Evolutionary conservation across 2,113 vertebrate genomes (phyloP), one percentile per base, ranked within the genome.

Genomic region (Thomomys bottae): DNA sequence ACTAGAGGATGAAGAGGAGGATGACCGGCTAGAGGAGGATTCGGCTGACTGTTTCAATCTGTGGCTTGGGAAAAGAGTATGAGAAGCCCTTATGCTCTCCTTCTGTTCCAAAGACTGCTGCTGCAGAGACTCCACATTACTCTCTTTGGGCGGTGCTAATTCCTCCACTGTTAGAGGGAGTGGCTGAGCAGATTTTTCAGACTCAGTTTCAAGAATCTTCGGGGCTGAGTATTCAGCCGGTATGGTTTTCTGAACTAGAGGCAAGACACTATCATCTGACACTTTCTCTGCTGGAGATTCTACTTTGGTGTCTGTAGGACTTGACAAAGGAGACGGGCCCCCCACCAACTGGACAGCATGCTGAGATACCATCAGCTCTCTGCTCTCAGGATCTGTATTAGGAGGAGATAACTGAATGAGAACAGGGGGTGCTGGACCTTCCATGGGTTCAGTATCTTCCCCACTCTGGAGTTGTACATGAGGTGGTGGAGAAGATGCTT

Each of bases 1-100:
- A 24, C 95, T 93, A 63, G 97, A 97, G 0, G 97, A 97, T 20
- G 97, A 97, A 34, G 97, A 96, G 0, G 97, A 97, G 26, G 97
- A 97, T 4, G 96, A 96, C 3, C 92, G 90, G 94, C 96, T 97
- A 28, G 93, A 96, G 38, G 93, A 88, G 6, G 96, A 96, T n/a
- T 94, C 87, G 54, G 93, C 40, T 72, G 93, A 67, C 70, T 7
- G 91, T 23, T 95, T 67, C 6, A 84, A 89, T 45, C 88, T 92
- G 83, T 90, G 93, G 54, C 92, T 85, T 30, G 94, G 82, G 28
- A 96, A 90, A 64, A 86, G 93, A 40, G 87, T 64, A 34, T 87
- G 95, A 76, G 94, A 93, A 32, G 76, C 82, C 59, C 89, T 83
- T 88, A 11, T 83, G 88, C 61, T n/a, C 70, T 95, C 94, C 40